A percentile compares a stretch with the other conserved stretches of the same genome.
Evolutionary conservation across 1,140 invertebrate species (phyloP).

Genomic region (Drosophila aff.): DNA sequence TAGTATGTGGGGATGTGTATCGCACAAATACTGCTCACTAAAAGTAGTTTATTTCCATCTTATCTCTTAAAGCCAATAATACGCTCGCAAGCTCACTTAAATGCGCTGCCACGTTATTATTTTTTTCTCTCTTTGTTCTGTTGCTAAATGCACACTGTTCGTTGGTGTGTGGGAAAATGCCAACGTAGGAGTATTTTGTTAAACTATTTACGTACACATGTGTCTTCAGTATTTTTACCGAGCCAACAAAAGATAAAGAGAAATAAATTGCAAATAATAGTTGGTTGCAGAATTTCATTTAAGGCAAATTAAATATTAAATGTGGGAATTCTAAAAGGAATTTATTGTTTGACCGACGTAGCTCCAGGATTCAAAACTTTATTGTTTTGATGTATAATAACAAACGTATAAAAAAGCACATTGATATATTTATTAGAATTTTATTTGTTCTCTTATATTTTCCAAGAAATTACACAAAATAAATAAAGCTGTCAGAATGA

Average conservation of each 20-base stretch:
- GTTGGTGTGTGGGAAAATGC: conserved; percentile 17
- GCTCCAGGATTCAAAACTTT: no score
- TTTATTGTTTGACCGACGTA: not conserved
- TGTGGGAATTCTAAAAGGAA: not conserved
- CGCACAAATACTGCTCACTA: conserved; percentile 34
- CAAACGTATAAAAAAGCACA: not conserved
- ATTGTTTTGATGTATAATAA: not conserved
- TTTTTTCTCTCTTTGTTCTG: conserved; percentile 25
- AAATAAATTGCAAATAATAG: not conserved
- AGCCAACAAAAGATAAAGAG: not conserved
- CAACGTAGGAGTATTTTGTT: conserved; percentile 11
- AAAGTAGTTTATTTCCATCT: conserved; percentile 82
- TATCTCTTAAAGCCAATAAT: conserved; percentile 84
- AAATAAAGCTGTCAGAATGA: not conserved
- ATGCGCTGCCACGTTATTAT: conserved; percentile 60
- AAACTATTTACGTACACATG: not conserved
- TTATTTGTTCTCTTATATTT: not conserved
- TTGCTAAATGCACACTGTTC: not conserved
- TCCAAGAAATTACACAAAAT: not conserved
- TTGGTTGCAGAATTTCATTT: not conserved
- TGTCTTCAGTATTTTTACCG: not conserved
- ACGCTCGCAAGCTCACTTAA: conserved; percentile 76
- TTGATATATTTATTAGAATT: not conserved
- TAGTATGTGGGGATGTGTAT: conserved; percentile 14
- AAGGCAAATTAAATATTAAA: not conserved